Conservation (phyloP, 2,888 invertebrate species). For the Ariolimax columbianus region DNA sequence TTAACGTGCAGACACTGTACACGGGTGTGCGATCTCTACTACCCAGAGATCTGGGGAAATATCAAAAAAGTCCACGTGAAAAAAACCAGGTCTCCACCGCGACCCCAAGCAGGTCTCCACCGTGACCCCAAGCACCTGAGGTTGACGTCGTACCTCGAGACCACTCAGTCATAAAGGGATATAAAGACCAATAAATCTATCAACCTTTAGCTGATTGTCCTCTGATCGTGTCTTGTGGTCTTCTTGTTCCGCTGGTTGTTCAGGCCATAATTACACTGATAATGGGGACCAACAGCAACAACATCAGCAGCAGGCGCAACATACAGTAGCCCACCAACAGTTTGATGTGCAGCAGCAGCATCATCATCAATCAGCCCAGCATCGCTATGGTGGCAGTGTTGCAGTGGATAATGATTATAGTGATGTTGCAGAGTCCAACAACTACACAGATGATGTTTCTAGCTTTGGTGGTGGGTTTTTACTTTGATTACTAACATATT, state of each 20-base stretch:
- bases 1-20: no score
- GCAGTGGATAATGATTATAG: not conserved
- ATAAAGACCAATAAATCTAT: no score
- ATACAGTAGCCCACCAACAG: no score
- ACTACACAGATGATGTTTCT: constrained; percentile 12
- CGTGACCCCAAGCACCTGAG: no score
- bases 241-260: not conserved
- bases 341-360: constrained; percentile 18
- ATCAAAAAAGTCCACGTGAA: no score
- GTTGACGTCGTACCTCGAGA: no score
- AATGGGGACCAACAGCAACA: constrained; percentile 31
- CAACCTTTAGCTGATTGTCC: not conserved
- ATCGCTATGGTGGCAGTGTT: not conserved
- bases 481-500: not conserved
- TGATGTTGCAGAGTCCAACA: not conserved
- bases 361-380: constrained; percentile 1
- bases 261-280: constrained; percentile 12
- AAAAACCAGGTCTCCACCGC: no score
- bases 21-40: no score
- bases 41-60: no score
- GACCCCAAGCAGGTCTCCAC: no score
- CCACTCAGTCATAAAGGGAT: no score
- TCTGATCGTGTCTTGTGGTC: not conserved
- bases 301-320: no score
- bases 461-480: constrained; percentile 40